Evolutionary conservation across 1,140 invertebrate genomes (phyloP).

Genomic region (Anastrepha ludens): DNA sequence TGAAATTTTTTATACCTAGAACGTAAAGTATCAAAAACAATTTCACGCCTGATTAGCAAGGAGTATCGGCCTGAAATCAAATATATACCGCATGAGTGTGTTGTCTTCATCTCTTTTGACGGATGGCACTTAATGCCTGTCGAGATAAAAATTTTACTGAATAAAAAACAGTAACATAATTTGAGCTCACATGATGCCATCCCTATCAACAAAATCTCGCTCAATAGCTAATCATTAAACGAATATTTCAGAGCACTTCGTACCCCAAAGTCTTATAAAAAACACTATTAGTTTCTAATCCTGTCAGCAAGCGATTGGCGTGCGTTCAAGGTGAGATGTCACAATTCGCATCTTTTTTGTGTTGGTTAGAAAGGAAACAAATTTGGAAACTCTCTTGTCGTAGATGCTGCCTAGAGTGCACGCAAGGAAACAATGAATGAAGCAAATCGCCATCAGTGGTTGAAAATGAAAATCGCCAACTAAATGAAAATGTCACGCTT

Average conservation of each 20-base stretch:
- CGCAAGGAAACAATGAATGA: not conserved
- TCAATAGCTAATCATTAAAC: not conserved
- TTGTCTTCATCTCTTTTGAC: not conserved
- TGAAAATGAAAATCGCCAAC: conserved; percentile 62
- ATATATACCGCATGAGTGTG: not conserved
- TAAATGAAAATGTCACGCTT: conserved; percentile 72
- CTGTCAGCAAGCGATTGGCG: conserved; percentile 58
- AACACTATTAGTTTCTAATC: conserved; percentile 55
- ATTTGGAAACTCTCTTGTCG: not conserved
- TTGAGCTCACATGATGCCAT: not conserved
- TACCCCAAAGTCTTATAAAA: conserved; percentile 11
- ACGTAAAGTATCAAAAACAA: not conserved
- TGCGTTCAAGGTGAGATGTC: conserved; percentile 34
- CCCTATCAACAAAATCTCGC: not conserved
- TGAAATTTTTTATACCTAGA: too few species aligned
- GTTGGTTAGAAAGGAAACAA: not conserved
- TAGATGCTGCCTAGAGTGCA: not conserved
- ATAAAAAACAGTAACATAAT: not conserved
- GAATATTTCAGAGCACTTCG: not conserved
- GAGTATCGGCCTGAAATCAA: not conserved
- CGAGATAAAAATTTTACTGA: not conserved
- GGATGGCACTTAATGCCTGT: conserved; percentile 44
- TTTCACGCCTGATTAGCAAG: conserved; percentile 12
- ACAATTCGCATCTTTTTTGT: not conserved
- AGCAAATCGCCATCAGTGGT: conserved; percentile 34